Percentiles rank a stretch among this genome's conserved stretches.
Evolutionary conservation across 2,113 vertebrate species (phyloP).

Genomic region (Callorhinus ursinus): DNA sequence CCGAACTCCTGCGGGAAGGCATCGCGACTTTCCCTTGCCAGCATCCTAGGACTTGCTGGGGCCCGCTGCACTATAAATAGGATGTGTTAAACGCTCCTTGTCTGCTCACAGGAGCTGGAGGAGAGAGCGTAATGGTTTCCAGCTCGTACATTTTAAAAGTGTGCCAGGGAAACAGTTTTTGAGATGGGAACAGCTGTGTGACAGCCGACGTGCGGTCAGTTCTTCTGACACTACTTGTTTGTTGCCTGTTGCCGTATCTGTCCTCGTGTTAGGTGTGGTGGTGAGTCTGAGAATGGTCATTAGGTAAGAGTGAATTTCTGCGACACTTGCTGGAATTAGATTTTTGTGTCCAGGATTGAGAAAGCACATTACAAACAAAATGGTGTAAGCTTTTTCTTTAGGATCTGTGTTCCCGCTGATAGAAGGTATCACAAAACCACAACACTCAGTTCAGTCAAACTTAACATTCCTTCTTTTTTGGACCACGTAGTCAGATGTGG

Average conservation of each 20-base stretch:
- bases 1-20: fast-evolving
- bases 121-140: fast-evolving
- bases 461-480: fast-evolving
- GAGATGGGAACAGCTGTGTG: neutral
- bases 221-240: neutral
- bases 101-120: neutral
- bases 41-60: neutral
- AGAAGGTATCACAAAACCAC: fast-evolving
- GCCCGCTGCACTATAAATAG: neutral
- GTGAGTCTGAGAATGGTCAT: neutral
- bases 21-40: neutral
- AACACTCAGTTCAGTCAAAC: fast-evolving
- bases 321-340: neutral
- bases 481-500: fast-evolving
- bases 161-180: neutral
- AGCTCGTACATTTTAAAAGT: neutral
- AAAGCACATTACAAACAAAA: neutral
- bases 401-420: fast-evolving
- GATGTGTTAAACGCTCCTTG: neutral
- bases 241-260: fast-evolving
- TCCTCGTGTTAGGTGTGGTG: neutral
- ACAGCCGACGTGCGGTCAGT: neutral
- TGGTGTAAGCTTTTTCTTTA: fast-evolving
- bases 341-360: fast-evolving
- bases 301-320: neutral